Percentiles rank a stretch among this genome's conserved stretches.
Conservation (phyloP, 2,888 invertebrate genomes). For the Erpobdella octoculata region DNA sequence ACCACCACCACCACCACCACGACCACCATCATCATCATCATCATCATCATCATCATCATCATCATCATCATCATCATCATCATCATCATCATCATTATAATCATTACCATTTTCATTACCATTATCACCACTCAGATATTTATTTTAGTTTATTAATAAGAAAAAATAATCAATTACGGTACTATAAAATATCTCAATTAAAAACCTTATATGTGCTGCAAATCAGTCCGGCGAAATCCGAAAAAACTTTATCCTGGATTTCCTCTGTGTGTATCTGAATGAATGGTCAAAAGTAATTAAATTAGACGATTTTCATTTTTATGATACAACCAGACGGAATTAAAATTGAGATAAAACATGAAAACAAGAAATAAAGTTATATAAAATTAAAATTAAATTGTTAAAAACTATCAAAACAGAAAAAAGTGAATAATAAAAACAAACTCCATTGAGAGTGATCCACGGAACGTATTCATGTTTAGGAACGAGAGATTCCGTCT, state of each 20-base stretch:
- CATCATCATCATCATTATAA: too few species aligned
- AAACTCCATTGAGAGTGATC: constrained; percentile 49
- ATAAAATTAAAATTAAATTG: not conserved
- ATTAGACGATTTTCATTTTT: not conserved
- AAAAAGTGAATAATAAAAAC: not conserved
- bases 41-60: too few species aligned
- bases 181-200: not conserved
- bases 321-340: not conserved
- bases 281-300: not conserved
- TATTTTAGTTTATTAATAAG: too few species aligned
- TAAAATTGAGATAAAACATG: not conserved
- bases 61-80: too few species aligned
- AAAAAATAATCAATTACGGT: too few species aligned
- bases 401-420: not conserved
- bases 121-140: too few species aligned
- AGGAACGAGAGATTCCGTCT: constrained; percentile 45
- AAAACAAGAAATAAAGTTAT: not conserved
- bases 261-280: constrained; percentile 14
- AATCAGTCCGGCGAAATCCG: constrained; percentile 8
- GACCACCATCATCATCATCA: too few species aligned
- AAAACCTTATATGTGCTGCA: constrained; percentile 20
- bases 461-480: constrained; percentile 49
- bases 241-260: constrained; percentile 8
- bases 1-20: too few species aligned
- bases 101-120: too few species aligned